A percentile compares a stretch with the other conserved stretches of the same genome.
Evolutionary conservation across 2,888 invertebrate genomes (phyloP).

Genomic region (Scaptomyza polygonia): DNA sequence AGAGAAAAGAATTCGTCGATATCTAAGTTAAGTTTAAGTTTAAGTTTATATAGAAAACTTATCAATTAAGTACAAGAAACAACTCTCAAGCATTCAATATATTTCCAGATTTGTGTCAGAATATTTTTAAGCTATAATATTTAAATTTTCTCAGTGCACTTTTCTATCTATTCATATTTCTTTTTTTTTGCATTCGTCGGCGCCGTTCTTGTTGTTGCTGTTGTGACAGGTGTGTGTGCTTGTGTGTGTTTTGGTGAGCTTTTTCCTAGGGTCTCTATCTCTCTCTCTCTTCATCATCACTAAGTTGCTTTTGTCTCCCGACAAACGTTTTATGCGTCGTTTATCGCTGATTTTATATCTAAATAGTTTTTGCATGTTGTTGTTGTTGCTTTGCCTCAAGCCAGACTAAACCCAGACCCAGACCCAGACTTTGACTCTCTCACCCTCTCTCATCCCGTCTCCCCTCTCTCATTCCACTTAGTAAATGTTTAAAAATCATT

Average conservation of each 20-base stretch:
- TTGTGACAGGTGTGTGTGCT: constrained; percentile 66
- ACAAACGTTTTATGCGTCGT: constrained; percentile 55
- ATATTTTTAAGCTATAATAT: no score
- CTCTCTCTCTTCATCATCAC: background rate
- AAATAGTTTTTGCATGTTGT: constrained; percentile 51
- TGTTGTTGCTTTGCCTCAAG: constrained; percentile 38
- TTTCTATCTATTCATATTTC: constrained; percentile 10
- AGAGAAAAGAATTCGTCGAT: background rate
- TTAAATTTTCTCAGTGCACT: constrained; percentile 21
- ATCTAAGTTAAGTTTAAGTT: no score
- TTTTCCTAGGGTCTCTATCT: constrained; percentile 16
- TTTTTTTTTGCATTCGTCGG: background rate
- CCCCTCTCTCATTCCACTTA: constrained; percentile 32
- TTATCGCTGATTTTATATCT: constrained; percentile 72
- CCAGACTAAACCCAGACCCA: constrained; percentile 25
- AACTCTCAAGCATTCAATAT: no score
- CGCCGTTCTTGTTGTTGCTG: constrained; percentile 18
- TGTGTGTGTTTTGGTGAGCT: constrained; percentile 11
- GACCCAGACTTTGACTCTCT: constrained; percentile 3
- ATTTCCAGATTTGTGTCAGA: no score
- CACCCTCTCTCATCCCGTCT: background rate
- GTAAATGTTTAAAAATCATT: constrained; percentile 56
- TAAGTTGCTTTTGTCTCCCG: constrained; percentile 18
- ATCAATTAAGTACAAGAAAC: no score
- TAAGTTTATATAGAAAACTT: no score